Conservation (phyloP, 2,797 vertebrate species). For the Sebastes dallii region DNA sequence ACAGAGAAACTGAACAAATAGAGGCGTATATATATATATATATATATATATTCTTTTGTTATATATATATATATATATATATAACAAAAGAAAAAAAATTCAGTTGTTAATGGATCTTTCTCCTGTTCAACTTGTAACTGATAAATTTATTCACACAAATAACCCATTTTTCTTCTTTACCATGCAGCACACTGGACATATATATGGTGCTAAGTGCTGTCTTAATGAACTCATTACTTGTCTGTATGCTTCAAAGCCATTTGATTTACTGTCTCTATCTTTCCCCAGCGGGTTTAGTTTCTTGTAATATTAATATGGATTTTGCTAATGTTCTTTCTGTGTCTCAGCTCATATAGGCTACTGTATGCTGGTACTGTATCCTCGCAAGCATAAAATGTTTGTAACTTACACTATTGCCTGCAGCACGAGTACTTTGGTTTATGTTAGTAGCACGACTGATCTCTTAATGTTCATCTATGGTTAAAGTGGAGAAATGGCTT, state of each 20-base stretch:
- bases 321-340: slow-evolving; percentile 7
- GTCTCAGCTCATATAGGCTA: neutral
- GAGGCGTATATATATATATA: neutral
- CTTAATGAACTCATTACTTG: slow-evolving; percentile 42
- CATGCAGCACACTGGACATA: neutral
- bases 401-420: neutral
- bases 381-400: neutral
- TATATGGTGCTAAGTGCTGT: slow-evolving; percentile 1
- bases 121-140: neutral
- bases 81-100: neutral
- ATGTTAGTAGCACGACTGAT: neutral
- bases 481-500: slow-evolving; percentile 34
- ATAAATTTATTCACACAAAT: slow-evolving; percentile 5
- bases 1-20: slow-evolving; percentile 6
- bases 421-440: neutral
- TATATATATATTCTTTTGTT: no score
- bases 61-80: no score
- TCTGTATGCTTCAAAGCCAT: slow-evolving; percentile 17
- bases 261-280: slow-evolving; percentile 29
- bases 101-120: neutral
- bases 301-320: slow-evolving; percentile 34
- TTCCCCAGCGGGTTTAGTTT: slow-evolving; percentile 17
- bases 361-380: neutral
- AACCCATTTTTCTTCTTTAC: neutral
- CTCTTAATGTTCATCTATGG: slow-evolving; percentile 45